Evolutionary conservation across 1,140 invertebrate genomes (phyloP).

Genomic region (Trichonephila inaurata): DNA sequence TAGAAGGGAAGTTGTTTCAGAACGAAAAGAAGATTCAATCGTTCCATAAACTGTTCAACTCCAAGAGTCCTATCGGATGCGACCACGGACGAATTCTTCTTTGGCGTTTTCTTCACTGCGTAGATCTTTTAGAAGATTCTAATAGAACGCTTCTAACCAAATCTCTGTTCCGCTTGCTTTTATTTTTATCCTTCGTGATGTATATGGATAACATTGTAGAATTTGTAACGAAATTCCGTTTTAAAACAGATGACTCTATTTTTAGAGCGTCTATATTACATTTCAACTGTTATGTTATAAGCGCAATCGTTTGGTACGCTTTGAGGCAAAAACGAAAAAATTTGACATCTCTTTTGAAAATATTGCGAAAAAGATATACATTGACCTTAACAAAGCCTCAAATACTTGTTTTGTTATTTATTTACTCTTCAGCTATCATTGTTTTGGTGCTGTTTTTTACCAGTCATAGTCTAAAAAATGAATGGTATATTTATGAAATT

Average conservation of each 20-base stretch:
- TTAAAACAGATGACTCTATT: background rate
- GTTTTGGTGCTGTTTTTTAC: background rate
- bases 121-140: too few relatives aligned
- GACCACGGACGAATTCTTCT: too few relatives aligned
- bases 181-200: too few relatives aligned
- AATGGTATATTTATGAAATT: background rate
- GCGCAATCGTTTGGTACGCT: background rate
- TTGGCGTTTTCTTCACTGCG: too few relatives aligned
- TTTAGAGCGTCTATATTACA: background rate
- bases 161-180: too few relatives aligned
- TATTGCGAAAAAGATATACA: background rate
- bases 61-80: too few relatives aligned
- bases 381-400: background rate
- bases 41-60: too few relatives aligned
- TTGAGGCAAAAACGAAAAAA: background rate
- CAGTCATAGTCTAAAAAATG: background rate
- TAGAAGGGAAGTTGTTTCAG: too few relatives aligned
- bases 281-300: background rate
- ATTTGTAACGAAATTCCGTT: background rate
- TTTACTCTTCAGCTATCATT: background rate
- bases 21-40: too few relatives aligned
- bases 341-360: background rate
- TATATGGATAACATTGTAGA: fast-evolving
- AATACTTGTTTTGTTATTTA: background rate
- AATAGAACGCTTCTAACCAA: too few relatives aligned